Base-by-base conservation (phyloP, 2,888 invertebrate species). In the Drosophila kuntzei region DNA sequence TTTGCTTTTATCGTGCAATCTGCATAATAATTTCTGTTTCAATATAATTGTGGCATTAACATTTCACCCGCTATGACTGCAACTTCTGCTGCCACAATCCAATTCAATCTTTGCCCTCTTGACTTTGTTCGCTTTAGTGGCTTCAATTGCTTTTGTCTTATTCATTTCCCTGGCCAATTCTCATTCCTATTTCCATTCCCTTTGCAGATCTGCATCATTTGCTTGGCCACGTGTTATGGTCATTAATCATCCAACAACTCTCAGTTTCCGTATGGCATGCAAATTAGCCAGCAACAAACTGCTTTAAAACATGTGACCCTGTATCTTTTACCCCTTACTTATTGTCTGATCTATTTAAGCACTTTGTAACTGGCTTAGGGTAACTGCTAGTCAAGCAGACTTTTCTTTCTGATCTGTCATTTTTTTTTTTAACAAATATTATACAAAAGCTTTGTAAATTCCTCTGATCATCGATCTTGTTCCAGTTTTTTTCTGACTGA, bases 381-480 rank as follows among this genome's bases (percentile, higher is more conserved):
- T 32, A 43, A 34, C 46, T 22, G 16, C 1, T 12, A 37, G 49
- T 65, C 57, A 46, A 14, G 32, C 57, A 54, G 37, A 51, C 20
- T 14, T n/a, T 16, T 41, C 34, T 27, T 16, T 14, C 36, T 50
- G 32, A 41, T 57, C 34, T 55, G 32, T 49, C 14, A 34, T 57
- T 50, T 20, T 11, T n/a, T 47, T 43, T 7, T 22, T 16, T 39
- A 47, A 29, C 49, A 36, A 50, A 44, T 29, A 11, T 34, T 18
- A 9, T 29, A 76, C 57, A 72, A 76, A 71, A 34, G 72, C 34
- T 55, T 29, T 72, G 18, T 54, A 60, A 59, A 66, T 43, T 63
- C 57, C 41, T 41, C 25, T 36, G 47, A 57, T 61, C 47, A 78
- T 78, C 81, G 79, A 80, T 78, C 81, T 78, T 81, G 74, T 78